Base-by-base conservation (phyloP, 2,888 invertebrate species). In the Halictus ligatus region DNA sequence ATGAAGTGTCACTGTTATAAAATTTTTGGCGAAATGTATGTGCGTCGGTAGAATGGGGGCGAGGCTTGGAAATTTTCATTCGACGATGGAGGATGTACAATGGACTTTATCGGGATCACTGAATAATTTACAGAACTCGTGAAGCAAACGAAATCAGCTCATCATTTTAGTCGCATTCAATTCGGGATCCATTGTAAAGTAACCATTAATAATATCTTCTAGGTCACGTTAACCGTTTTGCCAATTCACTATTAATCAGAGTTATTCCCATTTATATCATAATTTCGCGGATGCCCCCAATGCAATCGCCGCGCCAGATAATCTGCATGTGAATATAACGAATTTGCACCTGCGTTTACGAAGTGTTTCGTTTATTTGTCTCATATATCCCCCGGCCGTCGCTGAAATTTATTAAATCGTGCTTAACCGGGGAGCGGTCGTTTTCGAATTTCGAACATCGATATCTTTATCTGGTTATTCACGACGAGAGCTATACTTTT, bases 281-380 rank as follows among this genome's bases (percentile, higher is more conserved):
- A 88, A 90, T 89, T 89, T 89, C 75, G 81, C 78, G 85, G 85
- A 80, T 79, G 81, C 75, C 71, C 67, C 79, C 29, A 15, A 29
- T 15, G 83, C 71, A 76, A 72, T 64, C 83, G 71, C 60, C 81
- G 60, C 81, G 84, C 79, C 78, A 79, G 87, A 88, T 90, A 90
- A 90, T 89, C 90, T 87, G 85, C 87, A 89, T 89, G 90, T 81
- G 90, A 89, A 89, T 89, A 87, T 84, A 90, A 81, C 84, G 78
- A 85, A 84, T 85, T 90, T 75, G 87, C 81, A 87, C 84, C 85
- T 87, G 84, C 83, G 84, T 79, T 79, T 80, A 86, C 86, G 71
- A 80, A 83, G 86, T 77, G 83, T 80, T 83, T 83, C 83, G 80
- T 80, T 83, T 76, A 76, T 81, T 81, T 69, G 35, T 35, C 13